Evolutionary conservation across 2,888 invertebrate species (phyloP).

Genomic region (Lasioglossum morio): DNA sequence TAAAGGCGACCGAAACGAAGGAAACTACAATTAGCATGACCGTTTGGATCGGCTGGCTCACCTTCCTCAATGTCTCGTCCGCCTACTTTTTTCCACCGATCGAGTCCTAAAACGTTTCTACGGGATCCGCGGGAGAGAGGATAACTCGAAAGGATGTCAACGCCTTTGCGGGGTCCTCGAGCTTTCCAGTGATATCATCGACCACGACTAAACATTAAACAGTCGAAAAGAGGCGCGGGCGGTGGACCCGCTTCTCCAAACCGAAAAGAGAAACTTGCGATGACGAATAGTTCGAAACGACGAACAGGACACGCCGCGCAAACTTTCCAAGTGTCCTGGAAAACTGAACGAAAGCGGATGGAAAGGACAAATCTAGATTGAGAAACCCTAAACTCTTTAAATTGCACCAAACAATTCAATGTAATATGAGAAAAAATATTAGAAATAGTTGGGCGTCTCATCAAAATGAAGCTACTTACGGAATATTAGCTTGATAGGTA

Average conservation of each 20-base stretch:
- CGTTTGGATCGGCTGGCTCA: constrained; percentile 66
- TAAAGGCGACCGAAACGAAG: constrained; percentile 54
- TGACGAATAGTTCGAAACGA: not conserved
- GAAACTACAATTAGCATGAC: constrained; percentile 70
- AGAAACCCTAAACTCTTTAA: too few relatives aligned
- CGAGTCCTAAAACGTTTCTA: constrained; percentile 29
- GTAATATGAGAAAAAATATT: too few relatives aligned
- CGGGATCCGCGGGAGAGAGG: constrained; percentile 21
- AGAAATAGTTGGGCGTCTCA: too few relatives aligned
- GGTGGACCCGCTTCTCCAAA: constrained; percentile 15
- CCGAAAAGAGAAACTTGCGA: constrained; percentile 20
- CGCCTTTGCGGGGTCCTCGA: constrained; percentile 43
- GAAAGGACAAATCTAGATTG: not conserved
- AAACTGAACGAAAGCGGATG: not conserved
- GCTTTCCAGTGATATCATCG: constrained; percentile 64
- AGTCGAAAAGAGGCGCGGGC: constrained; percentile 54
- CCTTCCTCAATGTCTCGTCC: constrained; percentile 74
- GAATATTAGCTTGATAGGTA: too few relatives aligned
- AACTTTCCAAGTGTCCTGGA: not conserved
- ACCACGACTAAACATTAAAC: constrained; percentile 12
- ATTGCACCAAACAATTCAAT: too few relatives aligned
- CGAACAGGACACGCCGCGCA: not conserved
- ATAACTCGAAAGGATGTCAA: constrained; percentile 59
- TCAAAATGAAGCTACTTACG: too few relatives aligned
- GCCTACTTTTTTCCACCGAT: constrained; percentile 74